A percentile compares a stretch with the other conserved stretches of the same genome.
phyloP scores from a whole-genome alignment of 2,797 vertebrate genomes.

The Falco novaeseelandiae region DNA sequence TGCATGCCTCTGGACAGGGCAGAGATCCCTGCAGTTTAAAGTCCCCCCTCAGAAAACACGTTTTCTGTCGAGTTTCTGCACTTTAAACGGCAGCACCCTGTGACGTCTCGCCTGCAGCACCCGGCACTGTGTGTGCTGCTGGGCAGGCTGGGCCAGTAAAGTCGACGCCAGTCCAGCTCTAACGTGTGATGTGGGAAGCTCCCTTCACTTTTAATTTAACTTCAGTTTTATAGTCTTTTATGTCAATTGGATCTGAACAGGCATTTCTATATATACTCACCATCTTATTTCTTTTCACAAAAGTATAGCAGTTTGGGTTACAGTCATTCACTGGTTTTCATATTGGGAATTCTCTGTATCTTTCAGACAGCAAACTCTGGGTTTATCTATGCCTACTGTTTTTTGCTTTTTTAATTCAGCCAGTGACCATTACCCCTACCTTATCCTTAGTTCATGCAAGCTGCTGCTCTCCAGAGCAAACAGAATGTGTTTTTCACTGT shows the following conservation, averaged over 20 bases:
- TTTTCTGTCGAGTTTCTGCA: background rate
- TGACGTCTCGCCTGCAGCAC: fast-evolving
- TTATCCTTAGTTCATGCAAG: background rate
- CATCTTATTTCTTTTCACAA: background rate
- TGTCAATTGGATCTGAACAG: background rate
- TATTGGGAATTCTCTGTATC: background rate
- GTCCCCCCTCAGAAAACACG: background rate
- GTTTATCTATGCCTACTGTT: background rate
- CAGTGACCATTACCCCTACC: background rate
- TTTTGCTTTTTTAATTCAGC: background rate
- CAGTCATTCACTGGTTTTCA: background rate
- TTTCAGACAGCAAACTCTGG: too few species aligned
- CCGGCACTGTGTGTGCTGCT: fast-evolving
- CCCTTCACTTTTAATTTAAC: background rate
- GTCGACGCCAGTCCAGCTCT: fast-evolving
- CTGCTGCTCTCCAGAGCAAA: background rate
- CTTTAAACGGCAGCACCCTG: background rate
- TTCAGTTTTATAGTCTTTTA: background rate
- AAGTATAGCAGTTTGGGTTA: background rate
- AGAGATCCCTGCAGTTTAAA: background rate
- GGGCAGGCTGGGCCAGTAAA: background rate
- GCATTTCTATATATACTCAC: background rate
- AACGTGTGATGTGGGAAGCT: fast-evolving
- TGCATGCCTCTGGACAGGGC: background rate
- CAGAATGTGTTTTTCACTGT: background rate